Base-by-base conservation (phyloP, 2,113 vertebrate species). In the Peromyscus maniculatus region DNA sequence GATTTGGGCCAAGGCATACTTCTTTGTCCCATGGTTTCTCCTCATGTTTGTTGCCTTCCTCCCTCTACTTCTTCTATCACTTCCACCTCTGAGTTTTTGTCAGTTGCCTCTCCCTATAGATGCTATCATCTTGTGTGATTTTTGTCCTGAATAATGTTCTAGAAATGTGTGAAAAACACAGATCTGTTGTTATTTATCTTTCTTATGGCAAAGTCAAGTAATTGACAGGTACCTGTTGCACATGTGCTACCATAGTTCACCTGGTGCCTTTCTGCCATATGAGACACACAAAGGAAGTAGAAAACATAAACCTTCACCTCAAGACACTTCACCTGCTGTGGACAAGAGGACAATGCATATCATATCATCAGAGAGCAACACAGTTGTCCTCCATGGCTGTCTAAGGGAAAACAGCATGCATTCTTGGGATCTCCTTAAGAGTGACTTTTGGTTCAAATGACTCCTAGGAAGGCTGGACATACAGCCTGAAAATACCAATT, bases 71-170 rank as follows among this genome's bases (percentile, higher is more conserved):
- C 7, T 24, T 4, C 12, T 2, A 0, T 19, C 16, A 17, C 22
- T 31, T 28, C 33, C 31, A 24, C 16, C 52, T 84, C 52, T 33
- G n/a, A 4, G 71, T 69, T 89, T 69, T 11, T n/a, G 62, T 62
- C 19, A 39, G 64, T 84, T 93, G 28, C 55, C 59, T 78, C 39
- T 94, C 0, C 49, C 21, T 15, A 43, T 43, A 39, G 26, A 96
- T 66, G 49, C 9, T 46, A 36, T 52, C 57, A 57, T 31, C n/a
- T 80, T 52, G 31, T 93, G 16, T 26, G 39, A 75, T 71, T 82
- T 15, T 90, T 64, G 36, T 88, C 95, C 95, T 69, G 28, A 75
- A 7, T 92, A 77, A 82, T 71, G 66, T 92, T 22, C 52, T 92
- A 72, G 71, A 92, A 77, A 92, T 92, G 46, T 71, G 36, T 64